These are phyloP conservation scores for Xylota segnis DNA, from an alignment of 2,888 invertebrate species.

Conservation along the genomic window DNA sequence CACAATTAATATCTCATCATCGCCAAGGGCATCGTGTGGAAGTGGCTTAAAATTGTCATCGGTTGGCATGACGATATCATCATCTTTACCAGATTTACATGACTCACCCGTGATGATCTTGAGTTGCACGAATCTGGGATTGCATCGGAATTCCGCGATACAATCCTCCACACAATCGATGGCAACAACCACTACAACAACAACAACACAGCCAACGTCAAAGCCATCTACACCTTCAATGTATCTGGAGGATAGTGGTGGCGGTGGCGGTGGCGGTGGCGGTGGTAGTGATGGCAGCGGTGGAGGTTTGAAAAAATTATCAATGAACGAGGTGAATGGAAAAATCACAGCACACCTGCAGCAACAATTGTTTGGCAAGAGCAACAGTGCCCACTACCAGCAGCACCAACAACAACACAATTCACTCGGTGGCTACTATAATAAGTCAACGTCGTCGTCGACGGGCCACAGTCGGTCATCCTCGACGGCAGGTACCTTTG, in stretches of 20 bases:
- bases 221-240: slow-evolving; percentile 60
- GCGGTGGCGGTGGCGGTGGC: slow-evolving; percentile 8
- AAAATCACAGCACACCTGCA: slow-evolving; percentile 78
- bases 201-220: slow-evolving; percentile 55
- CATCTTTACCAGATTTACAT: slow-evolving; percentile 83
- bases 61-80: slow-evolving; percentile 81
- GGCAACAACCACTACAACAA: slow-evolving; percentile 62
- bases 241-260: slow-evolving; percentile 17
- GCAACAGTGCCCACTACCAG: slow-evolving; percentile 65
- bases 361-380: slow-evolving; percentile 71
- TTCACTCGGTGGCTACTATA: slow-evolving; percentile 59
- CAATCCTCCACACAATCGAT: slow-evolving; percentile 77
- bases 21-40: slow-evolving; percentile 76
- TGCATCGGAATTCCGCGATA: slow-evolving; percentile 72
- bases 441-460: slow-evolving; percentile 57
- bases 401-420: slow-evolving; percentile 73
- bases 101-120: slow-evolving; percentile 84
- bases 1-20: slow-evolving; percentile 80
- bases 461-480: slow-evolving; percentile 52
- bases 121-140: slow-evolving; percentile 83
- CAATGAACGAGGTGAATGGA: slow-evolving; percentile 73
- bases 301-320: slow-evolving; percentile 52
- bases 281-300: no score
- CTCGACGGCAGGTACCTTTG: slow-evolving; percentile 55
- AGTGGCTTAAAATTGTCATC: slow-evolving; percentile 75